Base-by-base conservation (phyloP, 2,888 invertebrate genomes). In the Torymus aiolomorphi region DNA sequence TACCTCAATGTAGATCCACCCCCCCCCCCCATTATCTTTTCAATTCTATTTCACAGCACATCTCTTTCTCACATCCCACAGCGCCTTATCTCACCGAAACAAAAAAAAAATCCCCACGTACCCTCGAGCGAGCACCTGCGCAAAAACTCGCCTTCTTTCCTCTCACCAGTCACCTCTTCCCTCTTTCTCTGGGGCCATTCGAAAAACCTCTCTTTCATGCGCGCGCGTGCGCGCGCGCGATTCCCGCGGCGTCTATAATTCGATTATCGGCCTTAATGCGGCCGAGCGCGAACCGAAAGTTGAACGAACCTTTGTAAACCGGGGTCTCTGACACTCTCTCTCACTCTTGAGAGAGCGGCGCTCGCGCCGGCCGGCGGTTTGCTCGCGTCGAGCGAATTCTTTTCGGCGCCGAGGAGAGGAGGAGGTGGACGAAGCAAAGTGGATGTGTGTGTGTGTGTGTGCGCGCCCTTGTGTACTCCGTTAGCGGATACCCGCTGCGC, bases 281-380 rank as follows among this genome's bases (percentile, higher is more conserved):
- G 51, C 49, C 54, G 63, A 63, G 69, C 52, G 24, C 74, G 31
- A 51, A 56, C 70, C 69, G 54, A 73, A 76, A 78, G 81, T 81
- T 81, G 78, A 81, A 81, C 81, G 81, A 81, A 81, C 81, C 69
- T 63, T 65, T 51, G 69, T n/a, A 59, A 54, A 59, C 49, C 54
- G 51, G n/a, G 65, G 57, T 79, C 74, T 70, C 52, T 70, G 62
- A 69, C 69, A 57, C 49, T 51, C 66, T 66, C 31, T 70, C 18
- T 70, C 70, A 24, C 49, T 70, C 57, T 31, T 31, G 31, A 31
- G 31, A 31, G 31, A 20, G 20, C 31, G 31, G 31, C 31, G 8
- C 18, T 57, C 11, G 61, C 18, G 59, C 10, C 18, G 10, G 52
- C 16, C 14, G 8, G 20, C 18, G 24, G 49, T 76, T 77, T 76